phyloP scores from a whole-genome alignment of 2,888 invertebrate genomes.

The Troides aeacus region DNA sequence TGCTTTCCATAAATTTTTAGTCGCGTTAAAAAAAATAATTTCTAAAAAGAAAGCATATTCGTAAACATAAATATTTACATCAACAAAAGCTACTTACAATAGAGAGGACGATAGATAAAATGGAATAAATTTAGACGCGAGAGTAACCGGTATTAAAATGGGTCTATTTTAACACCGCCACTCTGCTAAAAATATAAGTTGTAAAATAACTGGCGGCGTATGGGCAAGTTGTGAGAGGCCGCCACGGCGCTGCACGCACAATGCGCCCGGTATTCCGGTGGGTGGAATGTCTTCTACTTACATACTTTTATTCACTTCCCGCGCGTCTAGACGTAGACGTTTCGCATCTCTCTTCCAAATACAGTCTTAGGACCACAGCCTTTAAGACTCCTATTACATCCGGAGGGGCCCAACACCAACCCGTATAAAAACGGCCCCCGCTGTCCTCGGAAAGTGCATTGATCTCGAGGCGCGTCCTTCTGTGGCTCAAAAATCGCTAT shows the following conservation, averaged over 20 bases:
- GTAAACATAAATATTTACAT: slow-evolving; percentile 36
- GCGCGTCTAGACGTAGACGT: slow-evolving; percentile 64
- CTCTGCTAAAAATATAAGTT: slow-evolving; percentile 36
- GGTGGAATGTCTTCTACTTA: slow-evolving; percentile 61
- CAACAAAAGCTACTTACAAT: slow-evolving; percentile 31
- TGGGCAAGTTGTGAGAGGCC: slow-evolving; percentile 33
- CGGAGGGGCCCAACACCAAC: slow-evolving; percentile 50
- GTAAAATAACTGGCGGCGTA: slow-evolving; percentile 32
- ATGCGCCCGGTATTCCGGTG: slow-evolving; percentile 43
- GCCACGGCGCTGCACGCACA: slow-evolving; percentile 41
- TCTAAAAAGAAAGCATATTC: slow-evolving; percentile 6
- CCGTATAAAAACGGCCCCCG: slow-evolving; percentile 71
- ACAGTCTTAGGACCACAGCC: slow-evolving; percentile 50
- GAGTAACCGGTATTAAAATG: slow-evolving; percentile 36
- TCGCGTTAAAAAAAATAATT: no score
- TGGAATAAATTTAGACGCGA: slow-evolving; percentile 36
- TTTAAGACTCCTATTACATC: slow-evolving; percentile 61
- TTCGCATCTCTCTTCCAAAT: slow-evolving; percentile 41
- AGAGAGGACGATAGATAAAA: slow-evolving; percentile 32
- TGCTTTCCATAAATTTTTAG: not conserved
- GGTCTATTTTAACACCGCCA: slow-evolving; percentile 34
- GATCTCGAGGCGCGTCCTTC: slow-evolving; percentile 77
- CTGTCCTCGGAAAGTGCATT: slow-evolving; percentile 79
- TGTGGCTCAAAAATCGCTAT: slow-evolving; percentile 75
- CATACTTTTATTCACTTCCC: slow-evolving; percentile 66